Base-by-base conservation (phyloP, 2,113 vertebrate species). In the Rhineura floridana region DNA sequence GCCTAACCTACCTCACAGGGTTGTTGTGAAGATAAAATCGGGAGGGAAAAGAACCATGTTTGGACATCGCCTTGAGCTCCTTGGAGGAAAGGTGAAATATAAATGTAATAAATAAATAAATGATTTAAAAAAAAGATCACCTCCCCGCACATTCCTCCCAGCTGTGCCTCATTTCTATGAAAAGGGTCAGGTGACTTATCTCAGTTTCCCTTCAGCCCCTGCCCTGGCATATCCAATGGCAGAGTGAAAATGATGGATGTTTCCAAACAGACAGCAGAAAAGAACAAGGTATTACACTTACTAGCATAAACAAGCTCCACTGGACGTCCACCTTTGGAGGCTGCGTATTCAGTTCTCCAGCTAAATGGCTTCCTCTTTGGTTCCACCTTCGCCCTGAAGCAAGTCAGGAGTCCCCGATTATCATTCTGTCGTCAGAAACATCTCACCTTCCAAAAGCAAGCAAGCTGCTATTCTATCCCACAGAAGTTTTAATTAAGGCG, bases 301-400 rank as follows among this genome's bases (percentile, higher is more conserved):
- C 90, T 76, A 42, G 87, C 84, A 86, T 83, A 91, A 28, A 91
- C 46, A 4, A 91, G 39, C 13, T 86, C 87, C 30, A 80, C 10
- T 6, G 85, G 87, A 28, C 17, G 52, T 30, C 59, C 13, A 2
- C 50, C 89, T 30, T 65, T 46, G 62, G 3, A 46, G 50, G 25
- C 73, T 5, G 12, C 73, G n/a, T 65, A 19, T 30, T 63, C 73
- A 8, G 83, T 65, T 69, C 67, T 76, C 21, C 89, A 72, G 17
- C 77, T 81, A 19, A 83, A 84, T 17, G 63, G 65, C 30, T 19
- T 82, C 5, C 88, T 83, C 76, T 92, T 92, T 1, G 46, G 67
- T 28, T 73, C 19, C 28, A 75, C 23, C 76, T 33, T 67, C 19
- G 88, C 76, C 69, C 89, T 90, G 69, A 2, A 52, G 13, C 19